phyloP scores from a whole-genome alignment of 2,888 invertebrate species.

The Timema cristinae region DNA sequence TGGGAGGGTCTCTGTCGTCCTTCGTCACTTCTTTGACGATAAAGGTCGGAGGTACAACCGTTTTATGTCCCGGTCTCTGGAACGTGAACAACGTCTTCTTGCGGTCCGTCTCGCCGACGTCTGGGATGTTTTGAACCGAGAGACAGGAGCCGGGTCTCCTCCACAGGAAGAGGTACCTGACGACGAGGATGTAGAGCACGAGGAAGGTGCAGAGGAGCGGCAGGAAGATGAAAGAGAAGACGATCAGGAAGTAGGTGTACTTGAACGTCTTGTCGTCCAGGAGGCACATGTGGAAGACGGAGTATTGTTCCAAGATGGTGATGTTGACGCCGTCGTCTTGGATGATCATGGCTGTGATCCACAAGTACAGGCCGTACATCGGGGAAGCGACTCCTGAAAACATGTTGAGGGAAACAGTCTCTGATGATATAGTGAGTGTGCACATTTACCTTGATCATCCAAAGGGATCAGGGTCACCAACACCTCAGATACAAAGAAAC shows the following conservation, averaged over 20 bases:
- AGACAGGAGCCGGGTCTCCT: not conserved
- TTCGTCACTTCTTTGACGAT: too few relatives aligned
- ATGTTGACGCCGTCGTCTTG: slow-evolving; percentile 34
- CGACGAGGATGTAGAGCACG: slow-evolving; percentile 19
- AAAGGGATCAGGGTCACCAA: too few relatives aligned
- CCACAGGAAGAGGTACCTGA: not conserved
- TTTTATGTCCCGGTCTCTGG: too few relatives aligned
- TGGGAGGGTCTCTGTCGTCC: too few relatives aligned
- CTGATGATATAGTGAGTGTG: not conserved
- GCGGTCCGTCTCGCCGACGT: slow-evolving; percentile 15
- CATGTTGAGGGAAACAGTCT: not conserved
- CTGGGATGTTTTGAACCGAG: not conserved
- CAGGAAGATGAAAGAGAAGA: slow-evolving; percentile 46
- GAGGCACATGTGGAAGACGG: slow-evolving; percentile 39
- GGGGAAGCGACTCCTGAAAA: slow-evolving; percentile 45
- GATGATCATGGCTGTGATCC: slow-evolving; percentile 38
- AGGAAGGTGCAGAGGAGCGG: slow-evolving; percentile 24
- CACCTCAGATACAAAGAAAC: too few relatives aligned
- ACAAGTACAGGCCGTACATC: slow-evolving; percentile 43
- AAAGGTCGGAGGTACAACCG: too few relatives aligned
- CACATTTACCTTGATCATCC: not conserved
- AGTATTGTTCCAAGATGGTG: slow-evolving; percentile 18
- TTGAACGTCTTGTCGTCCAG: slow-evolving; percentile 38
- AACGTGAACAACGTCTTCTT: slow-evolving; percentile 8
- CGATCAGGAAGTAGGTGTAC: slow-evolving; percentile 33